Conservation (phyloP, 2,888 invertebrate species). For the Brachycybe producta region DNA sequence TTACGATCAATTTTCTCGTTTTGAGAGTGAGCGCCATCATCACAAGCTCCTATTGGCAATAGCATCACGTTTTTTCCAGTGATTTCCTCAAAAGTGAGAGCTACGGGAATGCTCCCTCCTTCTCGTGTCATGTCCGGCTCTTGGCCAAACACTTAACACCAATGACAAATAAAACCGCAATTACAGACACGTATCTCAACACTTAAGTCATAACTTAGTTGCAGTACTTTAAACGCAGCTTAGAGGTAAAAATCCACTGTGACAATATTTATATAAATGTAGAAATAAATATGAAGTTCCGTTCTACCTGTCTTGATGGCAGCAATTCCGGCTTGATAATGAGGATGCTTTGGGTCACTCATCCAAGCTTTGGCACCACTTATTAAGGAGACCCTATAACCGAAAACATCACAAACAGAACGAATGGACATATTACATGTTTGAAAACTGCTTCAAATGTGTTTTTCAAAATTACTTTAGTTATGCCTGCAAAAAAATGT, state of each 20-base stretch:
- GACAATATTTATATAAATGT: background rate
- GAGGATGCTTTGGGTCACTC: constrained; percentile 78
- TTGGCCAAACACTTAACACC: no score
- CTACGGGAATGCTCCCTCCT: constrained; percentile 95
- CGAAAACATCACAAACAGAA: background rate
- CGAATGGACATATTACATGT: background rate
- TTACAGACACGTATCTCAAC: background rate
- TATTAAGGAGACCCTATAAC: constrained; percentile 35
- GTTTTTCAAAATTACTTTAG: no score
- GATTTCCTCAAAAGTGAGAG: constrained; percentile 73
- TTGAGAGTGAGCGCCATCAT: constrained; percentile 97
- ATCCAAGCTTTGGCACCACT: constrained; percentile 86
- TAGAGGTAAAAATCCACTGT: background rate
- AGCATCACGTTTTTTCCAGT: constrained; percentile 87
- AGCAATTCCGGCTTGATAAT: constrained; percentile 68
- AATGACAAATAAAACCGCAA: no score
- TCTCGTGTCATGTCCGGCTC: constrained; percentile 92
- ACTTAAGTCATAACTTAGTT: constrained; percentile 17
- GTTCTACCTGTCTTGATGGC: constrained; percentile 36
- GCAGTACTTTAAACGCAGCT: background rate
- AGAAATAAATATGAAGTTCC: background rate
- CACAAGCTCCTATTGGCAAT: constrained; percentile 84
- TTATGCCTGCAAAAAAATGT: no score
- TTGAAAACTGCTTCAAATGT: no score
- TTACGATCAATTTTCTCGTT: constrained; percentile 89